phyloP scores from a whole-genome alignment of 64 coral and sea anemone genomes.

The Platygyra sinensis region DNA sequence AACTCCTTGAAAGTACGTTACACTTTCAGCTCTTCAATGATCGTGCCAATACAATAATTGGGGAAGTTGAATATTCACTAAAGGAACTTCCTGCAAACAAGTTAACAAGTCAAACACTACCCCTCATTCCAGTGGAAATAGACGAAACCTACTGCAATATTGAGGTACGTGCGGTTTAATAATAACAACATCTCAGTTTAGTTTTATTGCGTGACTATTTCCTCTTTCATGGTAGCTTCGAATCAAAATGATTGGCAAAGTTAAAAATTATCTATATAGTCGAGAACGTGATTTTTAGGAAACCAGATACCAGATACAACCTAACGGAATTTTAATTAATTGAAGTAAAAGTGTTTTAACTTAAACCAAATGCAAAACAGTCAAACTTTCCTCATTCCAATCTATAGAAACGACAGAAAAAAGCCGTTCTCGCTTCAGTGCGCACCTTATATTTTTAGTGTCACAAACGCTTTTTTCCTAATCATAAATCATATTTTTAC shows the following conservation, averaged over 20 bases:
- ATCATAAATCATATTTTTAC: background rate
- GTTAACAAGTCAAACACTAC: constrained; percentile 16
- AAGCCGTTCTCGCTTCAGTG: background rate
- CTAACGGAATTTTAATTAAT: background rate
- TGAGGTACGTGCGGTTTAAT: background rate
- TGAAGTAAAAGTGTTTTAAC: background rate
- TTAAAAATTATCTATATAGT: background rate
- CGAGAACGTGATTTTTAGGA: background rate
- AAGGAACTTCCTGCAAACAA: constrained; percentile 20
- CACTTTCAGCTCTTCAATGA: constrained; percentile 30
- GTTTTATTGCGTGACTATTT: constrained; percentile 24
- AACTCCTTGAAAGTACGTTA: constrained; percentile 8
- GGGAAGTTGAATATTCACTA: constrained; percentile 12
- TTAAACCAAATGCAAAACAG: background rate
- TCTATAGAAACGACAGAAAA: background rate
- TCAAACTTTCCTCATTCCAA: background rate
- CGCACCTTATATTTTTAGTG: background rate
- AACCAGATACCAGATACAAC: background rate
- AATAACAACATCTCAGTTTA: background rate
- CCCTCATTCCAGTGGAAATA: background rate
- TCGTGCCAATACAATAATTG: background rate
- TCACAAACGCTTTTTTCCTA: background rate
- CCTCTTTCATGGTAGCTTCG: background rate
- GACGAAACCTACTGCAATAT: background rate
- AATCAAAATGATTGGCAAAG: background rate